Percentiles rank a stretch among this genome's conserved stretches.
Evolutionary conservation across 2,888 invertebrate species (phyloP).

Genomic region (Calliscelio sp.): DNA sequence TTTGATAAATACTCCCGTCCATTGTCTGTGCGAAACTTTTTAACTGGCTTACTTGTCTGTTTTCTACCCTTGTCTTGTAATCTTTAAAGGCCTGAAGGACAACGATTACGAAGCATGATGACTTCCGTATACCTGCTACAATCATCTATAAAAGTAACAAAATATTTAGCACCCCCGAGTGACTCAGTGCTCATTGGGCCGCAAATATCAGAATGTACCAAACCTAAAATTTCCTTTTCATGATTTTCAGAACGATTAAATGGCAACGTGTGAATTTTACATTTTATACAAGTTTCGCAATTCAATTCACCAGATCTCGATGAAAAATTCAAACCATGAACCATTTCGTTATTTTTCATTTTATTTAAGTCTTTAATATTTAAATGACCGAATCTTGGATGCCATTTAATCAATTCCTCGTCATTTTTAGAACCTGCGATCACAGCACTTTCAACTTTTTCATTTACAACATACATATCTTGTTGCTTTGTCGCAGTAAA

Average conservation of each 20-base stretch:
- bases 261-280: constrained; percentile 69
- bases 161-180: constrained; percentile 67
- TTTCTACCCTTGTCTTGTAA: constrained; percentile 55
- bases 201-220: constrained; percentile 76
- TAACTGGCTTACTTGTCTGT: constrained; percentile 52
- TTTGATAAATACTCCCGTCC: constrained; percentile 68
- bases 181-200: constrained; percentile 70
- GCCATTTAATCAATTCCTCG: constrained; percentile 52
- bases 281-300: no score
- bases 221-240: constrained; percentile 51
- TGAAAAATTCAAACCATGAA: no score
- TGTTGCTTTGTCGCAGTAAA: constrained; percentile 39
- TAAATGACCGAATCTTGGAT: constrained; percentile 55
- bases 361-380: constrained; percentile 46
- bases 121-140: constrained; percentile 42
- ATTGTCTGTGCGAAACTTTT: constrained; percentile 67
- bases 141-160: constrained; percentile 71
- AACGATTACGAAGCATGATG: constrained; percentile 33
- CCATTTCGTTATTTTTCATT: no score
- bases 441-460: constrained; percentile 20
- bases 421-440: constrained; percentile 1
- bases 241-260: constrained; percentile 58
- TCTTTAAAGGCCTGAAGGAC: constrained; percentile 61
- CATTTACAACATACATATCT: constrained; percentile 50
- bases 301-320: no score